Conservation (phyloP, 2,113 vertebrate genomes). For the Ovis canadensis region DNA sequence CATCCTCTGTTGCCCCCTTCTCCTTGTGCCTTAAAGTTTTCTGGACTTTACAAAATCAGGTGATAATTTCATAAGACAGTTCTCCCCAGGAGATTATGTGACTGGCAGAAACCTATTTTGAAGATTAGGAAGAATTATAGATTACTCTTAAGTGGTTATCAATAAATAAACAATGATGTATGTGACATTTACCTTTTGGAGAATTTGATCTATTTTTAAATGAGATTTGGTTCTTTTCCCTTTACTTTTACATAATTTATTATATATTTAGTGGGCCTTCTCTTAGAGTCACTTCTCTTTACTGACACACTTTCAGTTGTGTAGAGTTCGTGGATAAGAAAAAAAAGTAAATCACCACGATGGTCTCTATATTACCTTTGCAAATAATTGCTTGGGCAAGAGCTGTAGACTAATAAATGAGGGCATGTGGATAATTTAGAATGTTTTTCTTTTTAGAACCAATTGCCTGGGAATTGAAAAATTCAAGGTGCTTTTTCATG, state of each 20-base stretch:
- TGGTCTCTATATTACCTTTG: not conserved
- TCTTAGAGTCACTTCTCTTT: not conserved
- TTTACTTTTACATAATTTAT: not conserved
- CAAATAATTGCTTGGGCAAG: slow-evolving; percentile 29
- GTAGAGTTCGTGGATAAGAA: not conserved
- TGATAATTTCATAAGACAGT: not conserved
- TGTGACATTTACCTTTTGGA: not conserved
- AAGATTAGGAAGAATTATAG: not conserved
- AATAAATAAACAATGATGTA: not conserved
- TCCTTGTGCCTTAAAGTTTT: not conserved
- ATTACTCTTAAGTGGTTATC: not conserved
- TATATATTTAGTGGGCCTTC: not conserved
- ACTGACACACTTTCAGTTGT: not conserved
- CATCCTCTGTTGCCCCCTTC: not conserved
- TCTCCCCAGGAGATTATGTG: not conserved
- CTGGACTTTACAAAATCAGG: not conserved
- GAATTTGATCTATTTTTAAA: slow-evolving; percentile 1
- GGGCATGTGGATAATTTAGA: not conserved
- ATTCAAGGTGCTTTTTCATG: slow-evolving; percentile 9
- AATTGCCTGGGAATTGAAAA: slow-evolving; percentile 22
- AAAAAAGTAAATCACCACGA: not conserved
- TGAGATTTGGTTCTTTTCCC: not conserved
- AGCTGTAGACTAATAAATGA: slow-evolving; percentile 25
- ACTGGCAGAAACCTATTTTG: not conserved
- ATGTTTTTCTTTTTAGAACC: not conserved